phyloP scores from a whole-genome alignment of 2,888 invertebrate genomes.

The Synergus umbraculus region DNA sequence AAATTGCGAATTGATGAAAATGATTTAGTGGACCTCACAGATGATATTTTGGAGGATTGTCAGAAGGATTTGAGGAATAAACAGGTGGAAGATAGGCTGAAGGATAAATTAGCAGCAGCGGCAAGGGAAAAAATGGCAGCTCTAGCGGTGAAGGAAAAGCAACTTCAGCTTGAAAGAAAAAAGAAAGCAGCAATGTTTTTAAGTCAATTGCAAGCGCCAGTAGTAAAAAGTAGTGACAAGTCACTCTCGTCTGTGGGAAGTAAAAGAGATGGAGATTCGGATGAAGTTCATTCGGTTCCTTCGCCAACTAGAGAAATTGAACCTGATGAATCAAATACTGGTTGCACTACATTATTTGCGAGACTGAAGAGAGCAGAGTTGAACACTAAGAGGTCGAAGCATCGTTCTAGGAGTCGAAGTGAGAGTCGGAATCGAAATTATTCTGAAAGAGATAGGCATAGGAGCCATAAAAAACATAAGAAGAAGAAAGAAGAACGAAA shows the following conservation, averaged over 20 bases:
- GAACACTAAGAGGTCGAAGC: conserved; percentile 67
- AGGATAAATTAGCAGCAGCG: conserved; percentile 80
- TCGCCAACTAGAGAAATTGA: conserved; percentile 67
- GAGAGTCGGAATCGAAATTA: conserved; percentile 59
- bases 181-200: conserved; percentile 91
- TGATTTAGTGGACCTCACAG: conserved; percentile 74
- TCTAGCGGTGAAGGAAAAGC: conserved; percentile 74
- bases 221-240: conserved; percentile 53
- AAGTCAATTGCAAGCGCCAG: conserved; percentile 77
- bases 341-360: conserved; percentile 69
- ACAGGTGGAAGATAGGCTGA: conserved; percentile 80
- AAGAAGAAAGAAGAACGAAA: conserved; percentile 77
- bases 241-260: conserved; percentile 21
- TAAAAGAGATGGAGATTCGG: conserved; percentile 63
- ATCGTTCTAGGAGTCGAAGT: conserved; percentile 71
- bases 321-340: conserved; percentile 58
- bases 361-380: conserved; percentile 70
- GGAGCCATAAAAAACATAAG: conserved; percentile 73
- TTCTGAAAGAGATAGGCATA: conserved; percentile 70
- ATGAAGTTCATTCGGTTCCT: conserved; percentile 70
- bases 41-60: conserved; percentile 74
- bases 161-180: conserved; percentile 86
- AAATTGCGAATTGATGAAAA: conserved; percentile 71
- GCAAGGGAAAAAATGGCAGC: conserved; percentile 79
- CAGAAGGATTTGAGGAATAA: conserved; percentile 69